Conservation (phyloP, 2,888 invertebrate species). For the Plebejus anna region DNA sequence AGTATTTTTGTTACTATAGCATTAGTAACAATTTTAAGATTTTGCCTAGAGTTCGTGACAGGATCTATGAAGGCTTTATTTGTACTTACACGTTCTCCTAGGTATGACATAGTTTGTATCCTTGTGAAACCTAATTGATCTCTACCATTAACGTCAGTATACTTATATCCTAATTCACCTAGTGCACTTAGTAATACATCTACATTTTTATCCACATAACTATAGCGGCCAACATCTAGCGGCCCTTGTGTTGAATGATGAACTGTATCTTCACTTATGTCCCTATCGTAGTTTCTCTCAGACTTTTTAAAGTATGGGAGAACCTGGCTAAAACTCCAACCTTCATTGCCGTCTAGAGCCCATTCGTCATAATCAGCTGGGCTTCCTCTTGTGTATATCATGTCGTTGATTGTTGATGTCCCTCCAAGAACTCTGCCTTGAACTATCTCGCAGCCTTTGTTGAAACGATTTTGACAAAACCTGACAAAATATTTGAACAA, state of each 20-base stretch:
- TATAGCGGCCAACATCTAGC: conserved; percentile 67
- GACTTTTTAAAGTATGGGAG: conserved; percentile 72
- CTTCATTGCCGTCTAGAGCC: conserved; percentile 66
- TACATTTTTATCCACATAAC: conserved; percentile 67
- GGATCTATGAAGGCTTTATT: conserved; percentile 71
- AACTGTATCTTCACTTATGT: conserved; percentile 64
- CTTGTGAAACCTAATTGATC: conserved; percentile 71
- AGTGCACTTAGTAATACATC: conserved; percentile 66
- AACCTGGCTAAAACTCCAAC: conserved; percentile 64
- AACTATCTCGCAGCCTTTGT: conserved; percentile 64
- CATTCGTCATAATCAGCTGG: conserved; percentile 73
- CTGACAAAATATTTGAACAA: conserved; percentile 42
- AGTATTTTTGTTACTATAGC: conserved; percentile 66
- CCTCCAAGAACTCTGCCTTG: conserved; percentile 70
- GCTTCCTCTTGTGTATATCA: conserved; percentile 72
- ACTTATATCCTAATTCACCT: conserved; percentile 68
- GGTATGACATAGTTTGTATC: conserved; percentile 68
- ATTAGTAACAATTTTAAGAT: conserved; percentile 61
- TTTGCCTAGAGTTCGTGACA: conserved; percentile 58
- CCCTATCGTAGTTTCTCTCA: conserved; percentile 72
- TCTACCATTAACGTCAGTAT: conserved; percentile 69
- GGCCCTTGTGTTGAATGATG: conserved; percentile 72
- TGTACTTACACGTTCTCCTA: conserved; percentile 69
- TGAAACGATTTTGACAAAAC: conserved; percentile 62
- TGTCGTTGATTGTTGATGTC: conserved; percentile 66